These are phyloP conservation scores for Sisor rabdophorus DNA, from an alignment of 2,113 vertebrate species.

Conservation along the genomic window DNA sequence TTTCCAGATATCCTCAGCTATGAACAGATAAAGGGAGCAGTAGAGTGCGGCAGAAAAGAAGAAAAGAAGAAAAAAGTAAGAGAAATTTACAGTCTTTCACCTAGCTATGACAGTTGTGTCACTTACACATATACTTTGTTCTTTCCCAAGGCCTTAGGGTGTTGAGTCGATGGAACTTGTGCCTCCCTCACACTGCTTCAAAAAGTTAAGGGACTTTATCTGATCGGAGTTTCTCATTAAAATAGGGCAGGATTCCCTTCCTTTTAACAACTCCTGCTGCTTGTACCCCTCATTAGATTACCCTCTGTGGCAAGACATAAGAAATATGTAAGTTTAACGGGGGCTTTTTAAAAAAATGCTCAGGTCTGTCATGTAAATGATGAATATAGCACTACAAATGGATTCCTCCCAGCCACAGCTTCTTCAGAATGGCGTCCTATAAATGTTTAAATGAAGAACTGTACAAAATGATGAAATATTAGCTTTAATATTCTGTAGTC, in stretches of 20 bases:
- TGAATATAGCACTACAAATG: constrained; percentile 36
- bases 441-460: constrained; percentile 6
- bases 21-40: constrained; percentile 29
- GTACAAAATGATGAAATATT: constrained; percentile 5
- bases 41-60: constrained; percentile 8
- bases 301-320: constrained; percentile 33
- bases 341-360: neutral
- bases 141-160: constrained; percentile 22
- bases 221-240: constrained; percentile 53
- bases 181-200: constrained; percentile 36
- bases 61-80: constrained; percentile 4
- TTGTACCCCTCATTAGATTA: constrained; percentile 15
- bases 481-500: neutral
- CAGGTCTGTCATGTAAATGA: constrained; percentile 38
- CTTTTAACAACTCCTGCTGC: constrained; percentile 41
- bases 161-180: constrained; percentile 32
- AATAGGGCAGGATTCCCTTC: constrained; percentile 26
- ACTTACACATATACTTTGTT: neutral
- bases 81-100: constrained; percentile 33
- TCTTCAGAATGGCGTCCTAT: constrained; percentile 13
- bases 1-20: constrained; percentile 24
- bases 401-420: neutral
- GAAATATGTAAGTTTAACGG: constrained; percentile 38
- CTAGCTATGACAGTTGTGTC: constrained; percentile 36
- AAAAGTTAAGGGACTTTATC: constrained; percentile 40